Evolutionary conservation across 2,888 invertebrate genomes (phyloP), one percentile per base, ranked within the genome.

Genomic region (Tachina grossa): DNA sequence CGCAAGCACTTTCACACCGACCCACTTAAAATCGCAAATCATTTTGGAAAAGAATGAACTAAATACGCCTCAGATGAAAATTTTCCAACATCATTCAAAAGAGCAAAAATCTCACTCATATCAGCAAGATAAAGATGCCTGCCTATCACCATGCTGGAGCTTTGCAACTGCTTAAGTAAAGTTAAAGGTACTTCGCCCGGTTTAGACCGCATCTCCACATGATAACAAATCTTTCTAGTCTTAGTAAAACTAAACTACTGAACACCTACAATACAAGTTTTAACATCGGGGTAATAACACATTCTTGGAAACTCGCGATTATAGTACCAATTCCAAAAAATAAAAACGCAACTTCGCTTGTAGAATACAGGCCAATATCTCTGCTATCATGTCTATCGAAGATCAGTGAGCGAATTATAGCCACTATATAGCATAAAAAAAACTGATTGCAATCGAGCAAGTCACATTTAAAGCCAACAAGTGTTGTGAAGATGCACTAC

Each of bases 141-240:
- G 13, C n/a, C 11, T 55, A 72, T 72, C 2, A 59, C 45, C 22
- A 51, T 69, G n/a, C 55, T 22, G 9, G 57, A 45, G 39, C 57
- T 71, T 5, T 9, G n/a, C 3, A 19, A 47, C 11, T 59, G 59
- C 31, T 49, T 72, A 59, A 59, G 59, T 2, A 72, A 72, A 47
- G 47, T n/a, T 6, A 59, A 59, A 39, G 47, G 22, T 5, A 71
- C 57, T 43, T 69, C 41, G 3, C 69, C 39, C 11, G 68, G 71
- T 14, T 41, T 55, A 9, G 55, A 71, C 13, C 71, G 22, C 47
- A 71, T 71, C 6, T 16, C 69, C 13, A 68, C n/a, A 71, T 71
- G 69, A 53, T 69, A 19, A 43, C n/a, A 57, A 71, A 45, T 47
- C 65, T 49, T 9, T 31, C 65, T 2, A 1, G n/a, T 10, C 31